A percentile compares a stretch with the other conserved stretches of the same genome.
These are phyloP conservation scores for Odontocolon sp. DNA, from an alignment of 2,888 invertebrate genomes.

Conservation along the genomic window DNA sequence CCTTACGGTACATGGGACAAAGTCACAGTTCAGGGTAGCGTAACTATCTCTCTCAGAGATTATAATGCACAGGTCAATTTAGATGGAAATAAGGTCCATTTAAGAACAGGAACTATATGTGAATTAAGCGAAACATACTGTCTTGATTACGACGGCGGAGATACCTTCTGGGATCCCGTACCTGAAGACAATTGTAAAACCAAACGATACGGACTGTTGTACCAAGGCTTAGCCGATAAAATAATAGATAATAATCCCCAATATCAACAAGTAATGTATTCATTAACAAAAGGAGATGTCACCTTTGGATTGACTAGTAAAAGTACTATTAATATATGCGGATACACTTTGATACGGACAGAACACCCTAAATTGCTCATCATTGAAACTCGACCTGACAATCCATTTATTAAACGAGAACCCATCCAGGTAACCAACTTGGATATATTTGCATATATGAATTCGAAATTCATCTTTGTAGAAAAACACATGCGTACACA, in stretches of 20 bases:
- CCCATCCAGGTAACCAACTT: too few species aligned
- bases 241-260: neutral
- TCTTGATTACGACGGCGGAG: neutral
- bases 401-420: too few species aligned
- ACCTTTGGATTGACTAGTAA: neutral
- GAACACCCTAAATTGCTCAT: conserved; percentile 24
- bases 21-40: neutral
- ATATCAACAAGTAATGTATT: neutral
- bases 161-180: neutral
- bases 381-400: neutral
- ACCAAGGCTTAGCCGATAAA: neutral
- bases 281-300: neutral
- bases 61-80: neutral
- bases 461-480: neutral
- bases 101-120: neutral
- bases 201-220: neutral
- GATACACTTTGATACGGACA: neutral
- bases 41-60: neutral
- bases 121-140: neutral
- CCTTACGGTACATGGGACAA: conserved; percentile 10
- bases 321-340: neutral
- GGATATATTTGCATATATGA: neutral
- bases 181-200: neutral
- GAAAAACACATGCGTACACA: neutral
- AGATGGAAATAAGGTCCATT: neutral